Conservation (phyloP, 2,888 invertebrate species). For the Coenonympha glycerion region DNA sequence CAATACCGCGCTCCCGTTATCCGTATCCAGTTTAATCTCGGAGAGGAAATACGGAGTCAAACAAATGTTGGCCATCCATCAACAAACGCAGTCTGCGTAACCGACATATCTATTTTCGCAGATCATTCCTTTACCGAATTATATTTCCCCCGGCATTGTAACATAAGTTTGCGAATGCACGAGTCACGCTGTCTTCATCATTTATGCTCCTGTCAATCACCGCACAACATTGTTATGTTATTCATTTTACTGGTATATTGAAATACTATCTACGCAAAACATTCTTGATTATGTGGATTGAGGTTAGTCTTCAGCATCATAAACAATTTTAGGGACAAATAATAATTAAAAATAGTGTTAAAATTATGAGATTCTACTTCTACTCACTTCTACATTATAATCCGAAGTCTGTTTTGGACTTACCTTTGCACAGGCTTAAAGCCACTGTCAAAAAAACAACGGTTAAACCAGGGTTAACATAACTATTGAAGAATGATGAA, state of each 20-base stretch:
- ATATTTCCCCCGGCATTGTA: conserved; percentile 49
- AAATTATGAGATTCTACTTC: too few species aligned
- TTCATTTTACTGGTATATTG: conserved; percentile 5
- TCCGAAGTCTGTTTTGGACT: too few species aligned
- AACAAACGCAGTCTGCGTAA: conserved; percentile 56
- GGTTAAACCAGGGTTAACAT: too few species aligned
- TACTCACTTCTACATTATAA: too few species aligned
- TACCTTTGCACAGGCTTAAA: too few species aligned
- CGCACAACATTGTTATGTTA: conserved; percentile 23
- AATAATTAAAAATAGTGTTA: too few species aligned
- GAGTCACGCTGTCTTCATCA: conserved; percentile 41
- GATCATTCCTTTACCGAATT: conserved; percentile 67
- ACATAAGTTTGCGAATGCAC: conserved; percentile 29
- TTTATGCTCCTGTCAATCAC: conserved; percentile 30
- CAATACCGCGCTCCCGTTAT: neutral
- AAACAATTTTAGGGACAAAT: too few species aligned
- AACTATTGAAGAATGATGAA: too few species aligned
- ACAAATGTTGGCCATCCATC: conserved; percentile 67
- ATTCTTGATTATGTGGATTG: neutral
- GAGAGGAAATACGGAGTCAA: conserved; percentile 27
- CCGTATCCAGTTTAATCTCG: neutral
- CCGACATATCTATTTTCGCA: conserved; percentile 68
- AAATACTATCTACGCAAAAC: neutral
- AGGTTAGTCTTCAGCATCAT: neutral
- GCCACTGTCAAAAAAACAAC: too few species aligned